Evolutionary conservation across 2,113 vertebrate genomes (phyloP), one percentile per base, ranked within the genome.

Genomic region (Mustela lutreola): DNA sequence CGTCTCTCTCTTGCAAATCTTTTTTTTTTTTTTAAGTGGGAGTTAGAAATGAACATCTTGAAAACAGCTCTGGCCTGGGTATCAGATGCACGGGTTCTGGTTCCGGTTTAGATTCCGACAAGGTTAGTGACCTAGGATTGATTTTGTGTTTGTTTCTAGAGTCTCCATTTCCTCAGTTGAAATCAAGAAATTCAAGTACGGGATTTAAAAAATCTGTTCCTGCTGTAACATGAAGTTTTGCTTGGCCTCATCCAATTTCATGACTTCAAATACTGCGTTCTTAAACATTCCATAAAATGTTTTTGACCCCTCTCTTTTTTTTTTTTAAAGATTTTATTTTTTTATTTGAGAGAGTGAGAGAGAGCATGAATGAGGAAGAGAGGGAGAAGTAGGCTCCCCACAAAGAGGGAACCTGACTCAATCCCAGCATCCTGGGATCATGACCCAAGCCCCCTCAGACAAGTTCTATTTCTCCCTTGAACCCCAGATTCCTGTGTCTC

Each of bases 391-490:
- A 65, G 31, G 31, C 63, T 65, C 63, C 14, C 31, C 63, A 33
- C 14, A 2, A 65, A 65, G 28, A 33, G 28, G 28, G 62, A 63
- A 11, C 62, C 62, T 5, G 11, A 63, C 62, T 63, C 28, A 2
- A 31, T 63, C 62, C 62, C 62, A 63, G 62, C 11, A 63, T 28
- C 26, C 62, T 12, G 28, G 63, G 63, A 65, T 65, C 63, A 65
- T 65, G 63, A 65, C 63, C 63, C 31, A 15, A 33, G 63, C 31
- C 31, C 26, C 88, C 70, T 91, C 81, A 56, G 76, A 67, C 39
- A 70, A 65, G n/a, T 4, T 87, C 21, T 95, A 16, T 50, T 88
- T 95, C 84, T 90, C 63, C 60, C 45, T 82, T 87, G 58, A 63
- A 81, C 56, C 58, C 24, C 70, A 85, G 62, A 56, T 2, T 63